Conservation (phyloP, 2,797 vertebrate species). For the Mastacembelus armatus region DNA sequence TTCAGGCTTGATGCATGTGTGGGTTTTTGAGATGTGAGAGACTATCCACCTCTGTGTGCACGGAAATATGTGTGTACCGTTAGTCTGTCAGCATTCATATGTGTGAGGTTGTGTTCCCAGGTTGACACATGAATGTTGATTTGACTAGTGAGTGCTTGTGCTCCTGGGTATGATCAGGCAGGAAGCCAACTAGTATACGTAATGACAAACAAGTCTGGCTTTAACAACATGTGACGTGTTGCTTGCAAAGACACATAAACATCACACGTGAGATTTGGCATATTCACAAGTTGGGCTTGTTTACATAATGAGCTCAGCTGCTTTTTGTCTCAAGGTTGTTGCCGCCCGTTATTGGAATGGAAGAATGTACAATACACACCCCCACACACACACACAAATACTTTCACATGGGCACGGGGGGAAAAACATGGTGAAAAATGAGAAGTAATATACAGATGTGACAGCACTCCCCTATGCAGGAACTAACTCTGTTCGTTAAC, state of each 20-base stretch:
- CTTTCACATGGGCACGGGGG: background rate
- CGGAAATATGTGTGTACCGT: background rate
- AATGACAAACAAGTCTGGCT: constrained; percentile 68
- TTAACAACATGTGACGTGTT: constrained; percentile 30
- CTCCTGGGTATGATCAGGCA: constrained; percentile 64
- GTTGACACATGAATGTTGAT: background rate
- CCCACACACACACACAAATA: background rate
- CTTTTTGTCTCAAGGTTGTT: constrained; percentile 20
- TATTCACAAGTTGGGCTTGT: constrained; percentile 19
- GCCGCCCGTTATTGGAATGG: background rate
- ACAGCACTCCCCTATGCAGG: background rate
- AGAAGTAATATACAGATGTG: background rate
- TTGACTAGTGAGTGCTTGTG: constrained; percentile 5
- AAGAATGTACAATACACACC: background rate
- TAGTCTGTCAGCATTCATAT: background rate
- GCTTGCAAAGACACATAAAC: background rate
- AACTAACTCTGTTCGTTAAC: background rate
- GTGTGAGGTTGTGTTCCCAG: background rate
- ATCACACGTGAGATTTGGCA: background rate
- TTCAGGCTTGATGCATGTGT: background rate
- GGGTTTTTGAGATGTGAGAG: background rate
- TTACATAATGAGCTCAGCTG: constrained; percentile 32
- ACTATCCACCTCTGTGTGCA: background rate
- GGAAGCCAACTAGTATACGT: constrained; percentile 57
- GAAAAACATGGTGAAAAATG: background rate